Base-by-base conservation (phyloP, 1,140 invertebrate genomes). In the Drosophila teissieri region DNA sequence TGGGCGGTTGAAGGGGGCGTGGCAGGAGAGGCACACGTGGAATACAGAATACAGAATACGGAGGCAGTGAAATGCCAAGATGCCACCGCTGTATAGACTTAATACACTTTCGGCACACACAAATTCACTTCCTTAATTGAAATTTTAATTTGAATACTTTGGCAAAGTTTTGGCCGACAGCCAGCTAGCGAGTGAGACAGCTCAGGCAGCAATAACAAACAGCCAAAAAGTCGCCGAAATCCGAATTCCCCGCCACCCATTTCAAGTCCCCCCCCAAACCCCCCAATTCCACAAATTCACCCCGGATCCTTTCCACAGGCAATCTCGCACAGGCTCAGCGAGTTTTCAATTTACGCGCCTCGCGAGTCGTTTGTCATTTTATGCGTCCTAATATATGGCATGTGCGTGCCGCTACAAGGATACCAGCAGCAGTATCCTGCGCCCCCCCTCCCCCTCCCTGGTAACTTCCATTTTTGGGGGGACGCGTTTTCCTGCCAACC, bases 81-180 rank as follows among this genome's bases (percentile, higher is more conserved):
- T 89, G 84, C 78, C 84, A 76, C 80, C 73, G 65, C 64, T 69
- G 72, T 84, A 89, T 84, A 89, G 84, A 89, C 84, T 89, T 90
- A 86, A 86, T 86, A 86, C 83, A 89, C 84, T 89, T 90, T 89
- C 85, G 77, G 80, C 84, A 55, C 69, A 85, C 86, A 89, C 80
- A 89, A 89, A 89, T 89, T 89, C 85, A 90, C 85, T 89, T 90
- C 85, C 85, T 81, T 89, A 89, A 89, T 89, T 89, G 85, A 89
- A 89, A 89, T 90, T 89, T 89, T 89, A 90, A 89, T 89, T 90
- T 89, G 85, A 89, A 89, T 89, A 89, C 85, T 89, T 89, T 89
- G 85, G 74, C 85, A 89, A 89, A 88, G 76, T 89, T 88, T 89
- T 89, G 80, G 84, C 83, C 81, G 76, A 78, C 79, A 86, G 75